These are phyloP conservation scores for Cherax quadricarinatus DNA, from an alignment of 1,140 invertebrate genomes.

Conservation along the genomic window DNA sequence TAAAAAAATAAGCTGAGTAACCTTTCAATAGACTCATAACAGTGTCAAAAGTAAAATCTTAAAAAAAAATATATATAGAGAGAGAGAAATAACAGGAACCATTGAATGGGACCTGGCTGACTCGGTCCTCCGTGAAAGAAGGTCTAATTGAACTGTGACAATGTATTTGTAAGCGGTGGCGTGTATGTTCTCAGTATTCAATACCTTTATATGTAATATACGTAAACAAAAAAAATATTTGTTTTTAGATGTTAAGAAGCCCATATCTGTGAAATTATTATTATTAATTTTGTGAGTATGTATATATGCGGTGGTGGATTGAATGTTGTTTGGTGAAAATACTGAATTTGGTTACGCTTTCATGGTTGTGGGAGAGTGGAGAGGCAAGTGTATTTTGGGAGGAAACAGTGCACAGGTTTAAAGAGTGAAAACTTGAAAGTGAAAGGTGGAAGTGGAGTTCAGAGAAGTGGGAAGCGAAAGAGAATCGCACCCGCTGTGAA, in stretches of 20 bases:
- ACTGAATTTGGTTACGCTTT: no score
- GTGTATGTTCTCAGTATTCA: slow-evolving; percentile 4
- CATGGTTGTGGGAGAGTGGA: no score
- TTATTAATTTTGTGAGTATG: no score
- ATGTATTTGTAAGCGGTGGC: background rate
- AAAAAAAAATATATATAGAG: slow-evolving; percentile 10
- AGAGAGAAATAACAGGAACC: background rate
- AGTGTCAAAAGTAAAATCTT: slow-evolving; percentile 33
- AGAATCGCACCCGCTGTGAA: slow-evolving; percentile 26
- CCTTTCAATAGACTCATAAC: slow-evolving; percentile 19
- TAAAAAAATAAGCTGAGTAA: slow-evolving; percentile 3
- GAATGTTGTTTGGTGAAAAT: no score
- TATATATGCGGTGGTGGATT: no score
- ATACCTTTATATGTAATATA: background rate
- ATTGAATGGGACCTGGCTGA: background rate
- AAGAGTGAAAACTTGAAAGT: background rate
- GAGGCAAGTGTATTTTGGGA: no score
- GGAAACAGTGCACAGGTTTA: no score
- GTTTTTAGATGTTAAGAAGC: background rate
- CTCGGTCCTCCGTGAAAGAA: background rate
- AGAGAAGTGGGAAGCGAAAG: slow-evolving; percentile 29
- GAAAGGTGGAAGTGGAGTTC: background rate
- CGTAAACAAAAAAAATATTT: background rate
- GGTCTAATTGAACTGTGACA: background rate
- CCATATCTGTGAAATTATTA: background rate